These are phyloP conservation scores for Etheostoma perlongum DNA, from an alignment of 2,797 vertebrate genomes.

Conservation along the genomic window DNA sequence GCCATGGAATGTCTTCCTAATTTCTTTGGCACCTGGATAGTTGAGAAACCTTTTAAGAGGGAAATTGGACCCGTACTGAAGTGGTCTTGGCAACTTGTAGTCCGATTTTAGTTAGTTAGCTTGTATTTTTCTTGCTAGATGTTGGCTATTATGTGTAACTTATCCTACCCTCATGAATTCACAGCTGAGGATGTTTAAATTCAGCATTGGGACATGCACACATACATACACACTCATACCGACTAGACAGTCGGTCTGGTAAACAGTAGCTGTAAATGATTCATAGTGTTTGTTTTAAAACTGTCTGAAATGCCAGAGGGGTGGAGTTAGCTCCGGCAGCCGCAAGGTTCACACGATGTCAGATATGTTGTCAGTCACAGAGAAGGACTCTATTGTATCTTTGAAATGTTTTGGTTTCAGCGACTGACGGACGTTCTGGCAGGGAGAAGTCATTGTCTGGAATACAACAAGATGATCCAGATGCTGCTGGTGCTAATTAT, in stretches of 20 bases:
- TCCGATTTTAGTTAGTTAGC: slow-evolving; percentile 35
- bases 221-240: background rate
- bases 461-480: background rate
- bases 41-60: slow-evolving; percentile 47
- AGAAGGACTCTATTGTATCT: background rate
- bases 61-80: slow-evolving; percentile 43
- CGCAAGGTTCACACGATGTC: background rate
- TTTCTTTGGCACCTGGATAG: slow-evolving; percentile 42
- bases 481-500: slow-evolving; percentile 27
- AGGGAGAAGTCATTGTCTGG: slow-evolving; percentile 11
- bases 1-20: slow-evolving; percentile 38
- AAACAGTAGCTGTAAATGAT: slow-evolving; percentile 40
- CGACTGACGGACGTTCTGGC: background rate
- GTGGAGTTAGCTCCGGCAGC: slow-evolving; percentile 4
- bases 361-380: slow-evolving; percentile 23
- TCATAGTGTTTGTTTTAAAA: slow-evolving; percentile 39
- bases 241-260: slow-evolving; percentile 10
- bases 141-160: slow-evolving; percentile 58
- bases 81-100: slow-evolving; percentile 43
- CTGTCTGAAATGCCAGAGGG: slow-evolving; percentile 23
- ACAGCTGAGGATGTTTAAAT: slow-evolving; percentile 50
- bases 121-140: slow-evolving; percentile 53
- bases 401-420: background rate
- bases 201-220: slow-evolving; percentile 34
- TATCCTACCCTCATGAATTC: slow-evolving; percentile 43